phyloP scores from a whole-genome alignment of 2,113 vertebrate species.

The Actenoides hombroni region DNA sequence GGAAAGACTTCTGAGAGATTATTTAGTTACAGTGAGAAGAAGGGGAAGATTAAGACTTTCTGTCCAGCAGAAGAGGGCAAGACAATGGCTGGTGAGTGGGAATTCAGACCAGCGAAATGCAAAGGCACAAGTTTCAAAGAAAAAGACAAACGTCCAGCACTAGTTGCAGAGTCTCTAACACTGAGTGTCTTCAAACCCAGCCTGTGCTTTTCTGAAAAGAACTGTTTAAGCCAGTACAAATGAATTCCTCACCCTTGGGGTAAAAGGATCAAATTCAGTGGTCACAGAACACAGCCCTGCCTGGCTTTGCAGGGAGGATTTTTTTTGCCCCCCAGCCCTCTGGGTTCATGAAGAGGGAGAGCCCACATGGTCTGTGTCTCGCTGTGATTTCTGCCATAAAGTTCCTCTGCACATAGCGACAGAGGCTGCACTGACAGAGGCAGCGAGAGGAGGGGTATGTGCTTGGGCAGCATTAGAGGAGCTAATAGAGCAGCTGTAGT shows the following conservation, averaged over 20 bases:
- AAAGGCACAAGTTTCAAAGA: conserved; percentile 1
- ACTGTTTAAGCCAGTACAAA: not conserved
- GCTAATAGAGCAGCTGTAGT: not conserved
- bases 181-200: not conserved
- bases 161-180: not conserved
- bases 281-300: not conserved
- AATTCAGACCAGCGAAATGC: not conserved
- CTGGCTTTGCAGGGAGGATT: not conserved
- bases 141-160: not conserved
- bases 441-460: not conserved
- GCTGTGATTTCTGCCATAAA: not conserved
- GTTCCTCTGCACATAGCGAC: accelerated
- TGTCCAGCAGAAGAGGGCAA: conserved; percentile 37
- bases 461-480: not conserved
- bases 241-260: not conserved
- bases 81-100: conserved; percentile 49
- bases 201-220: not conserved
- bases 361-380: not conserved
- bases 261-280: not conserved
- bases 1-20: conserved; percentile 64
- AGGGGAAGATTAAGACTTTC: conserved; percentile 64
- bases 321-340: too few relatives aligned
- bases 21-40: conserved; percentile 53
- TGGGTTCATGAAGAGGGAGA: not conserved
- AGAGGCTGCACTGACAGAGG: not conserved